phyloP scores from a whole-genome alignment of 2,113 vertebrate species.

The Pleuronectes platessa region DNA sequence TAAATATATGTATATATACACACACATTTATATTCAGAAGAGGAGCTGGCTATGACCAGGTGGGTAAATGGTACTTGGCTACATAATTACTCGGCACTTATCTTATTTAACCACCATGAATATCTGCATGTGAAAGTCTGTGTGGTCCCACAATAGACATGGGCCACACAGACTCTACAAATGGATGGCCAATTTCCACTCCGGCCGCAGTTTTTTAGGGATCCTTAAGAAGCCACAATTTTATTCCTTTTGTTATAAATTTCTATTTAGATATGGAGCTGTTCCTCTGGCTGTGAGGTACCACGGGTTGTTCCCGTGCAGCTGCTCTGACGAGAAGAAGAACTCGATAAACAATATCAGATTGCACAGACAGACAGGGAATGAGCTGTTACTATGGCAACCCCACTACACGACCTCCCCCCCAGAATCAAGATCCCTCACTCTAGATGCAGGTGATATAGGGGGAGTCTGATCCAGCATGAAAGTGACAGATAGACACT shows the following conservation, averaged over 20 bases:
- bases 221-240: not conserved
- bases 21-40: too few species aligned
- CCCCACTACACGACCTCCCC: constrained; percentile 40
- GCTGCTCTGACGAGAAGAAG: constrained; percentile 47
- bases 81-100: not conserved
- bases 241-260: constrained; percentile 48
- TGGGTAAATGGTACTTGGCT: too few species aligned
- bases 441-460: constrained; percentile 35
- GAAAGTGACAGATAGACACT: constrained; percentile 45
- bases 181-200: constrained; percentile 44
- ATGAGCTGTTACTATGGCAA: constrained; percentile 75
- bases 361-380: constrained; percentile 64
- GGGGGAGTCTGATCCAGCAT: constrained; percentile 41
- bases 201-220: constrained; percentile 22
- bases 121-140: not conserved
- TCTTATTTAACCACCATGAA: not conserved
- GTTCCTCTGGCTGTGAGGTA: constrained; percentile 38
- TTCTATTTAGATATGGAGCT: constrained; percentile 32
- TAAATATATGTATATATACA: too few species aligned
- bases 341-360: constrained; percentile 75
- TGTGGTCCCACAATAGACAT: constrained; percentile 12
- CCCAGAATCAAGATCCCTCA: constrained; percentile 49
- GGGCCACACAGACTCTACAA: constrained; percentile 10
- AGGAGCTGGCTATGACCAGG: too few species aligned
- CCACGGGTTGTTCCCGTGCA: constrained; percentile 57